These are phyloP conservation scores for Tragelaphus scriptus DNA, from an alignment of 2,113 vertebrate species.

Conservation along the genomic window DNA sequence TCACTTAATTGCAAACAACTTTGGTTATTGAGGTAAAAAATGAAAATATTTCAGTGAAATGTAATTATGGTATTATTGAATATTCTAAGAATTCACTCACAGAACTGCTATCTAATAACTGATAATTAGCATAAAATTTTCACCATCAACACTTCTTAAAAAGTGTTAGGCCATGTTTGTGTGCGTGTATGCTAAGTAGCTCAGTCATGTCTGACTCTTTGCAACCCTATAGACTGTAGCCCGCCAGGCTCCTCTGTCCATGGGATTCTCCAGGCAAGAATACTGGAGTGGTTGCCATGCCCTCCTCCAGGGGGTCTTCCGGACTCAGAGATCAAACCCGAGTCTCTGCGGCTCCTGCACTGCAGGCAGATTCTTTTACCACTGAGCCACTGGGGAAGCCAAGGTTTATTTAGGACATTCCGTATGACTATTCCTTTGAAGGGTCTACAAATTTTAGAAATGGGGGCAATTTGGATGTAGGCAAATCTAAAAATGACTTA, in stretches of 20 bases:
- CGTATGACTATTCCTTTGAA: not conserved
- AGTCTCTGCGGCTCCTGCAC: not conserved
- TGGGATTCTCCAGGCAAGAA: not conserved
- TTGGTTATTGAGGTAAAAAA: not conserved
- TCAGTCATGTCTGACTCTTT: not conserved
- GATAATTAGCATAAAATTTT: not conserved
- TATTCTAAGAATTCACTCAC: not conserved
- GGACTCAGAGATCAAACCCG: not conserved
- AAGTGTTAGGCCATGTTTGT: not conserved
- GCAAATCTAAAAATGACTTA: not conserved
- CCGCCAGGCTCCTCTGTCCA: not conserved
- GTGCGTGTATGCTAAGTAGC: not conserved
- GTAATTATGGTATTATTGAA: slow-evolving; percentile 3
- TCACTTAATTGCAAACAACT: slow-evolving; percentile 4
- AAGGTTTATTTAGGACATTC: not conserved
- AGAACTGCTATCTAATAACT: not conserved
- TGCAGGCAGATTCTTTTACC: not conserved
- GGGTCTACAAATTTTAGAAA: not conserved
- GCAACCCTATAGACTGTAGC: not conserved
- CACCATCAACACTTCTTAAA: not conserved
- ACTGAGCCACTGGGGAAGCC: not conserved
- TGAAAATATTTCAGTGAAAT: not conserved
- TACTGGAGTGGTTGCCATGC: not conserved
- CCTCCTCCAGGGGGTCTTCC: not conserved
- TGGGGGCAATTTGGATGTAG: not conserved